A percentile compares a stretch with the other conserved stretches of the same genome.
Conservation (phyloP, 2,888 invertebrate genomes). For the Itoplectis maculator region DNA sequence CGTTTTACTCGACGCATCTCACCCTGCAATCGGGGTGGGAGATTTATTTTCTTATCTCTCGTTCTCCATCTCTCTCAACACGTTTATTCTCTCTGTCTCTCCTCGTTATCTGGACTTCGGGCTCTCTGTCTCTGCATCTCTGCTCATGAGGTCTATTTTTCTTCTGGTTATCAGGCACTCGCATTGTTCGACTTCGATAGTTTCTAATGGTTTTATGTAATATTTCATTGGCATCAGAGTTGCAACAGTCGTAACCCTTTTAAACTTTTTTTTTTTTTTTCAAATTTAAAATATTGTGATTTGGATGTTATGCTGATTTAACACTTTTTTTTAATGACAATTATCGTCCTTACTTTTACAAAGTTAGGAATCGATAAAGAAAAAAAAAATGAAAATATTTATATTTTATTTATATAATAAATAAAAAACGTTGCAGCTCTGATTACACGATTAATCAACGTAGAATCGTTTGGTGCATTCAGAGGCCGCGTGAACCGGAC, state of each 20-base stretch:
- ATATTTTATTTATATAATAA: too few species aligned
- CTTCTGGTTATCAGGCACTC: constrained; percentile 27
- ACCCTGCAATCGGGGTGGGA: constrained; percentile 65
- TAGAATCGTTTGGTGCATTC: constrained; percentile 16
- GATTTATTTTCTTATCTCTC: background rate
- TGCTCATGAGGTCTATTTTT: constrained; percentile 21
- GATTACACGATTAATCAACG: constrained; percentile 48
- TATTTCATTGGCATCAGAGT: too few species aligned
- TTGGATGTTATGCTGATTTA: too few species aligned
- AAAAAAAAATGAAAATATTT: too few species aligned
- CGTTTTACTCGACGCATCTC: constrained; percentile 58
- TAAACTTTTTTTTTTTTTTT: too few species aligned
- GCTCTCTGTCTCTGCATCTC: constrained; percentile 40
- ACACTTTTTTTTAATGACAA: too few species aligned
- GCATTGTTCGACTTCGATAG: background rate
- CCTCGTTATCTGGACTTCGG: constrained; percentile 38
- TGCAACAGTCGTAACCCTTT: too few species aligned
- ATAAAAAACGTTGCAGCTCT: background rate
- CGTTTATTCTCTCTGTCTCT: constrained; percentile 15
- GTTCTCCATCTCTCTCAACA: constrained; percentile 27
- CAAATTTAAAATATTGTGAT: too few species aligned
- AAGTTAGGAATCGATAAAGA: too few species aligned
- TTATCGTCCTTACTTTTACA: too few species aligned
- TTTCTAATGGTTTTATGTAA: background rate
- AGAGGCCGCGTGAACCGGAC: constrained; percentile 66